These are phyloP conservation scores for Danio albolineatus DNA, from an alignment of 2,797 vertebrate genomes.

Conservation along the genomic window DNA sequence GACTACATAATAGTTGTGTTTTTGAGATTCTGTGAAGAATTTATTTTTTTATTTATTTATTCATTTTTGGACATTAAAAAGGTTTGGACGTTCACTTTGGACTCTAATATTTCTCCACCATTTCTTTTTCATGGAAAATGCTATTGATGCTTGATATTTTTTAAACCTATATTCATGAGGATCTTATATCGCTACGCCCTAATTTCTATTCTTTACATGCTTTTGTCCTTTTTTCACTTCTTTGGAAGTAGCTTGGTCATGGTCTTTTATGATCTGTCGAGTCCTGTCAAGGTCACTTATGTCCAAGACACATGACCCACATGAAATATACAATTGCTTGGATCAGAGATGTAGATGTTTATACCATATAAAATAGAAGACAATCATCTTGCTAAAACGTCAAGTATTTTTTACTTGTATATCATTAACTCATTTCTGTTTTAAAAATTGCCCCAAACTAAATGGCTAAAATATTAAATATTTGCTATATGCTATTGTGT, in stretches of 20 bases:
- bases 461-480: too few species aligned
- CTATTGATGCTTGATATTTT: not conserved
- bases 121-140: not conserved
- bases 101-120: not conserved
- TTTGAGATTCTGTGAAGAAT: too few species aligned
- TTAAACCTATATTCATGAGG: constrained; percentile 17
- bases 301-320: not conserved
- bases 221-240: constrained; percentile 8
- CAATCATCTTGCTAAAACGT: not conserved
- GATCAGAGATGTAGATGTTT: not conserved
- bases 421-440: not conserved
- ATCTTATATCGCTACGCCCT: not conserved
- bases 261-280: constrained; percentile 4
- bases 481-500: too few species aligned
- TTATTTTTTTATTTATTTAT: too few species aligned
- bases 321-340: not conserved
- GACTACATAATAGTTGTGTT: too few species aligned
- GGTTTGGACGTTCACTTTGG: not conserved
- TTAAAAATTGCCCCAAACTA: not conserved
- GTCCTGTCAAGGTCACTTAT: not conserved
- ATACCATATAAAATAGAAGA: not conserved
- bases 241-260: constrained; percentile 12
- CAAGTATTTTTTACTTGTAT: not conserved
- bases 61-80: too few species aligned
- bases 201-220: constrained; percentile 28